A percentile compares a stretch with the other conserved stretches of the same genome.
Evolutionary conservation across 2,888 invertebrate genomes (phyloP).

Genomic region (Noctua janthina): DNA sequence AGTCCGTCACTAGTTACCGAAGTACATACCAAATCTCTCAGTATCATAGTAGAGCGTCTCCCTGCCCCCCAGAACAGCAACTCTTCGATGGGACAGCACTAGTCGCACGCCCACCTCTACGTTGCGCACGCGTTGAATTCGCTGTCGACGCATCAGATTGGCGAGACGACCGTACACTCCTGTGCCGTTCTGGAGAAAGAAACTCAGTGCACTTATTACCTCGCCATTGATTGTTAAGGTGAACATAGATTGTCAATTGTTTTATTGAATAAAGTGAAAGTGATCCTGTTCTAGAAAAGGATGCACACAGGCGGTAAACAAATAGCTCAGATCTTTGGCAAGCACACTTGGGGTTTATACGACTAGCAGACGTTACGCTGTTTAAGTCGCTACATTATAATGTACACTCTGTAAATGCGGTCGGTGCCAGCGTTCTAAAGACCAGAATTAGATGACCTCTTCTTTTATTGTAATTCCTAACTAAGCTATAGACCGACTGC

Average conservation of each 20-base stretch:
- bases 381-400: too few species aligned
- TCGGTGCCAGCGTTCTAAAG: not conserved
- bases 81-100: conserved; percentile 90
- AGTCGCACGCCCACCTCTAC: conserved; percentile 93
- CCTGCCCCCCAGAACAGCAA: conserved; percentile 93
- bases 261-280: not conserved
- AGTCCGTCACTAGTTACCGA: not conserved
- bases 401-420: too few species aligned
- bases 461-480: not conserved
- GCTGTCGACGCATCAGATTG: conserved; percentile 91
- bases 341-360: too few species aligned
- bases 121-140: conserved; percentile 91
- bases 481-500: not conserved
- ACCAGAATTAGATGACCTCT: not conserved
- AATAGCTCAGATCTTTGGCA: too few species aligned
- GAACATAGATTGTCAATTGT: not conserved
- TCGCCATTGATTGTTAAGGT: not conserved
- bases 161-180: conserved; percentile 93
- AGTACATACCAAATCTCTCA: conserved; percentile 92
- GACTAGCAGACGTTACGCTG: too few species aligned
- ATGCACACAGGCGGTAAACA: not conserved
- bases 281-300: not conserved
- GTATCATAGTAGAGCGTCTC: conserved; percentile 94
- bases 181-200: conserved; percentile 91
- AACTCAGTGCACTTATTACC: not conserved